phyloP scores from a whole-genome alignment of 2,797 vertebrate species.

The Melanotaenia nigrans region DNA sequence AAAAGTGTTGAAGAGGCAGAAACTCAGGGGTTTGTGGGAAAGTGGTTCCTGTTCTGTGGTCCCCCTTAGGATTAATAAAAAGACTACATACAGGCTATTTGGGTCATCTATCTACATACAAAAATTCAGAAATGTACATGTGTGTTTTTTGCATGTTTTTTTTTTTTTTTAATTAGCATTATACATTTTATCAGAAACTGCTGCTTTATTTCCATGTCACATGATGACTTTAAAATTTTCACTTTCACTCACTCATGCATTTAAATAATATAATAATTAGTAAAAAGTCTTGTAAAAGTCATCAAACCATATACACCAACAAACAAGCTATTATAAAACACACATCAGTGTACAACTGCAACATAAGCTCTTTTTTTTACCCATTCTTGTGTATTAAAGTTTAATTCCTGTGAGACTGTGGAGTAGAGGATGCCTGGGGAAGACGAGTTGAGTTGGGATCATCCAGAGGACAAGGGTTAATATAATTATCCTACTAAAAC shows the following conservation, averaged over 20 bases:
- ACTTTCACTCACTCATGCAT: not conserved
- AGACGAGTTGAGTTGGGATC: slow-evolving; percentile 73
- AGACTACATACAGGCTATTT: slow-evolving; percentile 12
- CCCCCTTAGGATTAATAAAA: slow-evolving; percentile 41
- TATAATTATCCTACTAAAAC: slow-evolving; percentile 83
- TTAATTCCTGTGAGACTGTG: slow-evolving; percentile 53
- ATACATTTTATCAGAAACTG: slow-evolving; percentile 2
- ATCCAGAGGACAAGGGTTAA: slow-evolving; percentile 82
- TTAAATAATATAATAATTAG: slow-evolving; percentile 17
- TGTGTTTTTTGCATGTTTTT: slow-evolving; percentile 25
- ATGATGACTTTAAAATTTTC: not conserved
- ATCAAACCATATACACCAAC: slow-evolving; percentile 14
- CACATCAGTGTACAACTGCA: slow-evolving; percentile 8
- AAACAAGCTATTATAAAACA: slow-evolving; percentile 19
- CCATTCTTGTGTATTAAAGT: slow-evolving; percentile 46
- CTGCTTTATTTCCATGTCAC: slow-evolving; percentile 23
- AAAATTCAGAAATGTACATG: slow-evolving; percentile 51
- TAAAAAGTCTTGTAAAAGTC: slow-evolving; percentile 42
- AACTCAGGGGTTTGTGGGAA: slow-evolving; percentile 58
- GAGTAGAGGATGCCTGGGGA: slow-evolving; percentile 63
- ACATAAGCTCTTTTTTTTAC: slow-evolving; percentile 6
- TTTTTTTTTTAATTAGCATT: slow-evolving; percentile 31
- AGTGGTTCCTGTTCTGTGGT: slow-evolving; percentile 58
- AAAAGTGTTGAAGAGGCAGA: slow-evolving; percentile 74
- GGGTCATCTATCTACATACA: slow-evolving; percentile 19